Evolutionary conservation across 2,797 vertebrate genomes (phyloP).

Genomic region (Tapirus indicus): DNA sequence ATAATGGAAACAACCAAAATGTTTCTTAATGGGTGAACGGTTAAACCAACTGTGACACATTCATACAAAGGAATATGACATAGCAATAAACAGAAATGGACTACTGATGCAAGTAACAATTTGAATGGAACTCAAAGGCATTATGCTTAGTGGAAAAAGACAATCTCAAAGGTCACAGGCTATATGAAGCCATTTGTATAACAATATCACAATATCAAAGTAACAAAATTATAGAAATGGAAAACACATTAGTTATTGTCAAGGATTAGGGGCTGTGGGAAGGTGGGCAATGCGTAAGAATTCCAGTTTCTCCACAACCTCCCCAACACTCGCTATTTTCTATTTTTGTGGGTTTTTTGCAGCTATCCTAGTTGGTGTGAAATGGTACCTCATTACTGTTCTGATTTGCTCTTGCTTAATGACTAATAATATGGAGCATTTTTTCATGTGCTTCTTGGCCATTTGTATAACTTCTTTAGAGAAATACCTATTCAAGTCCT

Average conservation of each 20-base stretch:
- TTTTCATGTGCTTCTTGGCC: background rate
- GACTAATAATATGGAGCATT: background rate
- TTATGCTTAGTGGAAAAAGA: background rate
- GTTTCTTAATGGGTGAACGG: background rate
- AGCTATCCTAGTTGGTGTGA: background rate
- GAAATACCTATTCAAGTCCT: background rate
- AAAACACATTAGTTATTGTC: background rate
- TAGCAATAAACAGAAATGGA: background rate
- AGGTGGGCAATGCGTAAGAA: background rate
- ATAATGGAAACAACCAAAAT: background rate
- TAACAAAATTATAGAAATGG: background rate
- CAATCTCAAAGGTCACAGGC: background rate
- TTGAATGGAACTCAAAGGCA: background rate
- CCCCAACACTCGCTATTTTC: background rate
- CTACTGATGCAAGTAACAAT: background rate
- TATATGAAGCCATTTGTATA: background rate
- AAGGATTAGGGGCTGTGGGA: background rate
- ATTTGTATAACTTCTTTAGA: background rate
- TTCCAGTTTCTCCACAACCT: background rate
- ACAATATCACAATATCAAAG: background rate
- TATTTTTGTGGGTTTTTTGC: background rate
- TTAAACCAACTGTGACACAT: background rate
- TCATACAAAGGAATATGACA: background rate
- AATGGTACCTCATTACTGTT: background rate
- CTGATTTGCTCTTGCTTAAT: background rate